phyloP scores from a whole-genome alignment of 2,797 vertebrate genomes.

The Myotis daubentonii region DNA sequence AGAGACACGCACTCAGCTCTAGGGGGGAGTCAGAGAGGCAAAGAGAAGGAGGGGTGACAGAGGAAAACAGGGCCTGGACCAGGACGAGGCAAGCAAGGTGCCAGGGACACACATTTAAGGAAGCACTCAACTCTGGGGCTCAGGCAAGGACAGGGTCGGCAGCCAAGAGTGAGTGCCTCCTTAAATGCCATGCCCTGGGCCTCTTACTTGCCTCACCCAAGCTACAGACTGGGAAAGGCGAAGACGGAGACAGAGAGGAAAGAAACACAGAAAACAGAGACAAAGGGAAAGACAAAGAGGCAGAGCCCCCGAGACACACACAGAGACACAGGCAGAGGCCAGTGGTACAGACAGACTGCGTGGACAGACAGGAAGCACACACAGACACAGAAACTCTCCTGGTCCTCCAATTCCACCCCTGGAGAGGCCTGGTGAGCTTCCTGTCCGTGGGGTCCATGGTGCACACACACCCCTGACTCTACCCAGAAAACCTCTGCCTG shows the following conservation, averaged over 20 bases:
- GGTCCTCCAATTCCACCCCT: neutral
- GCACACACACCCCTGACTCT: neutral
- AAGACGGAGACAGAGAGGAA: neutral
- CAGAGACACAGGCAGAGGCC: neutral
- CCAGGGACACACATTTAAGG: neutral
- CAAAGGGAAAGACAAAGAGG: neutral
- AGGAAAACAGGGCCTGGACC: neutral
- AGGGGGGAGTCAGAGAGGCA: neutral
- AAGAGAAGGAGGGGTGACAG: neutral
- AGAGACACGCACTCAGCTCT: neutral
- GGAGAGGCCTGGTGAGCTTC: neutral
- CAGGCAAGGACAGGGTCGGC: neutral
- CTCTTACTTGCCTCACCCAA: neutral
- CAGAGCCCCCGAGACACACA: neutral
- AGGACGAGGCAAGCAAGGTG: neutral
- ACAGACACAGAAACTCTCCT: neutral
- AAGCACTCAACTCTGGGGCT: neutral
- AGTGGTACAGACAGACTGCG: fast-evolving
- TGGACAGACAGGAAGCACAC: neutral
- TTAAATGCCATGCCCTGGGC: neutral
- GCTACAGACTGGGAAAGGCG: neutral
- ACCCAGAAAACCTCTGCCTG: neutral
- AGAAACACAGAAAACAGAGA: neutral
- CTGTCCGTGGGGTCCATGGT: neutral
- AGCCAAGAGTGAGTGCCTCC: neutral